phyloP scores from a whole-genome alignment of 2,797 vertebrate genomes.

The Melanotaenia boesemani region DNA sequence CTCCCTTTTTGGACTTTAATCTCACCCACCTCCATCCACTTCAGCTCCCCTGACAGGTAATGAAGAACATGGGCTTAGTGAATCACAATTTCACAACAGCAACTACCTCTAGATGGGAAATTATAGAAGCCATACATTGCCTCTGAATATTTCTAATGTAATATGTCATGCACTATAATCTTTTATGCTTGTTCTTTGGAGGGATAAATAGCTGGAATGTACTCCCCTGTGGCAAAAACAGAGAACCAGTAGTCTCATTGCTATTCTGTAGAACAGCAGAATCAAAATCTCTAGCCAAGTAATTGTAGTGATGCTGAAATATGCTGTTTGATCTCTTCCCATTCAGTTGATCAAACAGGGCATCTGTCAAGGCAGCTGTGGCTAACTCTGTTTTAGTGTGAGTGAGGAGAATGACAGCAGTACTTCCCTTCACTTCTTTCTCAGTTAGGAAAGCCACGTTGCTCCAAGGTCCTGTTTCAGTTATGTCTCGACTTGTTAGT shows the following conservation, averaged over 20 bases:
- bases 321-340: constrained; percentile 72
- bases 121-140: constrained; percentile 52
- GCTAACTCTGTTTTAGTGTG: constrained; percentile 32
- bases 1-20: constrained; percentile 69
- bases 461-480: constrained; percentile 15
- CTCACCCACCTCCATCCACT: constrained; percentile 45
- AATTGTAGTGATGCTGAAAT: constrained; percentile 61
- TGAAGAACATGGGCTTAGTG: constrained; percentile 53
- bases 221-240: constrained; percentile 12
- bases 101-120: constrained; percentile 46
- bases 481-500: constrained; percentile 48
- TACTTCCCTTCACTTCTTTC: constrained; percentile 13
- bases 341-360: constrained; percentile 68
- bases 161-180: constrained; percentile 40
- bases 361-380: constrained; percentile 55
- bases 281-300: constrained; percentile 47
- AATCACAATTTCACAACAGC: constrained; percentile 57
- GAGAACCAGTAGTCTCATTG: constrained; percentile 20
- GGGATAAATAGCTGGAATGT: constrained; percentile 20
- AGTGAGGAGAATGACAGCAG: constrained; percentile 23
- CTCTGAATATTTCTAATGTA: constrained; percentile 40
- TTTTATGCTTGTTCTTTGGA: constrained; percentile 41
- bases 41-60: constrained; percentile 42
- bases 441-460: constrained; percentile 10
- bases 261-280: constrained; percentile 47